These are phyloP conservation scores for Cataglyphis rosenhaueri DNA, from an alignment of 2,888 invertebrate genomes.

Conservation along the genomic window DNA sequence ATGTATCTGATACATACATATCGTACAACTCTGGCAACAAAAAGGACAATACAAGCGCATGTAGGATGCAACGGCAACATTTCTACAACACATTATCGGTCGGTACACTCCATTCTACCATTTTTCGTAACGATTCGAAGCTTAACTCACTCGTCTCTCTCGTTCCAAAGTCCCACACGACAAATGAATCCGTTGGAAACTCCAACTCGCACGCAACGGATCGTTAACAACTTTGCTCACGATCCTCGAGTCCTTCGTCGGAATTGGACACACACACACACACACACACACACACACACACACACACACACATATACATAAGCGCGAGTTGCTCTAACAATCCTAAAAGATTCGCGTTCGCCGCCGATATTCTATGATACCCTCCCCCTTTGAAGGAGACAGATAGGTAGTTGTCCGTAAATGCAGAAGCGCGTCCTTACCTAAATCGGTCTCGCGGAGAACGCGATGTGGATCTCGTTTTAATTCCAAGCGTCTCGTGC, in stretches of 20 bases:
- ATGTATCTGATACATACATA: conserved; percentile 21
- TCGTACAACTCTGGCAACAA: conserved; percentile 24
- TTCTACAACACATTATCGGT: conserved; percentile 33
- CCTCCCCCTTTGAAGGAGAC: background rate
- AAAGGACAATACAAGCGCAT: conserved; percentile 10
- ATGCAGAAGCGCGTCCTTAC: conserved; percentile 28
- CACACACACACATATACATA: conserved; percentile 13
- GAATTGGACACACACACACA: conserved; percentile 26
- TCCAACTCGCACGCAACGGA: conserved; percentile 27
- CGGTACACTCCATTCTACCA: background rate
- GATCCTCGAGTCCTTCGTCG: background rate
- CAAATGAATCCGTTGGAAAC: conserved; percentile 41
- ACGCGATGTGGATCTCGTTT: conserved; percentile 65
- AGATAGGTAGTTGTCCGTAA: background rate
- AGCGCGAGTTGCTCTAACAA: conserved; percentile 44
- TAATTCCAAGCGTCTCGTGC: conserved; percentile 73
- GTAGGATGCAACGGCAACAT: conserved; percentile 6
- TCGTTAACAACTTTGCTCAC: conserved; percentile 38
- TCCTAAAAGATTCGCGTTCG: conserved; percentile 29
- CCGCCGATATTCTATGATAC: conserved; percentile 59
- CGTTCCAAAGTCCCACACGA: conserved; percentile 19
- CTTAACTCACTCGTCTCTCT: background rate
- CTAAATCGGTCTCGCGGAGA: conserved; percentile 25
- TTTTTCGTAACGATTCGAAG: conserved; percentile 34
- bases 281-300: conserved; percentile 2